Percentiles rank a stretch among this genome's conserved stretches.
Conservation (phyloP, 1,140 invertebrate species). For the Bilobella aurantiaca region DNA sequence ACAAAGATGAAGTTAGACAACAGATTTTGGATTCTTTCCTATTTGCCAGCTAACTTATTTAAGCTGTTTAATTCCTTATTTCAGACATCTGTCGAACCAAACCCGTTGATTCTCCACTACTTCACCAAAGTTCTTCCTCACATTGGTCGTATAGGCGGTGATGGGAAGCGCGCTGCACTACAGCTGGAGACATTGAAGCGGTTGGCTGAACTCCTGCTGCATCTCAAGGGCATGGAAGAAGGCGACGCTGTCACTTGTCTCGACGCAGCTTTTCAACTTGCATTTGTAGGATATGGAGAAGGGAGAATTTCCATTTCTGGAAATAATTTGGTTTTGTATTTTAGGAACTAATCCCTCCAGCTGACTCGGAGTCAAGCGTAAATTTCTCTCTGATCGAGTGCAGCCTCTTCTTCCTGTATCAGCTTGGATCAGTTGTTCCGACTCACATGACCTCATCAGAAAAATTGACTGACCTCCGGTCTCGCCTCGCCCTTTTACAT, state of each 20-base stretch:
- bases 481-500: constrained; percentile 34
- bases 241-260: constrained; percentile 55
- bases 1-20: too few species aligned
- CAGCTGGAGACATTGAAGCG: constrained; percentile 75
- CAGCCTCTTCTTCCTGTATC: not conserved
- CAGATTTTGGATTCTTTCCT: too few species aligned
- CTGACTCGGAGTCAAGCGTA: constrained; percentile 34
- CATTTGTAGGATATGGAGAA: constrained; percentile 10
- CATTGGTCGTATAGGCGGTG: constrained; percentile 40
- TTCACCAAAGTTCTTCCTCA: constrained; percentile 70
- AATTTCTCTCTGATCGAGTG: not conserved
- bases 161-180: constrained; percentile 50
- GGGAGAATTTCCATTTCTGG: too few species aligned
- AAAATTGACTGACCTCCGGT: not conserved
- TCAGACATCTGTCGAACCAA: constrained; percentile 80
- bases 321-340: constrained; percentile 23
- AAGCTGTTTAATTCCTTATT: constrained; percentile 40
- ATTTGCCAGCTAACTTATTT: not conserved
- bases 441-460: not conserved
- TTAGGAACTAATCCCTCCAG: constrained; percentile 48
- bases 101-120: constrained; percentile 72
- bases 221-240: constrained; percentile 47
- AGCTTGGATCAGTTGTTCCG: not conserved
- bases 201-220: constrained; percentile 70
- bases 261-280: constrained; percentile 56